These are phyloP conservation scores for Protosalanx chinensis DNA, from an alignment of 2,797 vertebrate species.

Conservation along the genomic window DNA sequence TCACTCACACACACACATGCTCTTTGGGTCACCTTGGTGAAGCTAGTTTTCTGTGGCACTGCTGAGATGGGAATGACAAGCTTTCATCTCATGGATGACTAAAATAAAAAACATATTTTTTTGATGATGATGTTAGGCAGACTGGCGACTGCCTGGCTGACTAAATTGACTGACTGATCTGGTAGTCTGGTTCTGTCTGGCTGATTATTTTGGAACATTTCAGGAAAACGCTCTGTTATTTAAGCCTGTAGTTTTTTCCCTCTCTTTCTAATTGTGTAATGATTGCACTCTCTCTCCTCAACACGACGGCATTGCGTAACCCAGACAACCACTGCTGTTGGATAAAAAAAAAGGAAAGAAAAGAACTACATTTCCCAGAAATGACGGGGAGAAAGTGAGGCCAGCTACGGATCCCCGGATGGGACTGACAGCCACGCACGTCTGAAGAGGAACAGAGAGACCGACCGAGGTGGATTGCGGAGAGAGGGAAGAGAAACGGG, in stretches of 20 bases:
- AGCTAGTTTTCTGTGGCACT: background rate
- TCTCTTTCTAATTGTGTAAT: background rate
- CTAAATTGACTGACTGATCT: background rate
- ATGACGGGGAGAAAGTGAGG: constrained; percentile 51
- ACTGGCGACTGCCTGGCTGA: background rate
- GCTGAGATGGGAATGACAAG: background rate
- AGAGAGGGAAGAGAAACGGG: constrained; percentile 57
- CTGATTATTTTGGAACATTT: background rate
- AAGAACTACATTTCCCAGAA: constrained; percentile 73
- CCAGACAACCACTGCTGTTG: constrained; percentile 8
- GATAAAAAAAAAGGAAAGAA: background rate
- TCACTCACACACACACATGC: background rate
- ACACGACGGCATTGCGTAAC: constrained; percentile 7
- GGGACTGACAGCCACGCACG: constrained; percentile 70
- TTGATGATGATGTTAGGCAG: background rate
- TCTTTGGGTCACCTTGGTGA: background rate
- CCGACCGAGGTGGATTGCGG: constrained; percentile 69
- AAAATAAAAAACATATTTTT: too few species aligned
- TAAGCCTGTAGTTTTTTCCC: background rate
- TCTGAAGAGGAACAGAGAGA: constrained; percentile 66
- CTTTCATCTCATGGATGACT: background rate
- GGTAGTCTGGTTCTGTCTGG: background rate
- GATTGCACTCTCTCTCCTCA: background rate
- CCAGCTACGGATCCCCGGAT: constrained; percentile 74
- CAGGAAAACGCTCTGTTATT: background rate